A percentile compares a stretch with the other conserved stretches of the same genome.
These are phyloP conservation scores for Nebria ingens DNA, from an alignment of 1,140 invertebrate species.

Conservation along the genomic window DNA sequence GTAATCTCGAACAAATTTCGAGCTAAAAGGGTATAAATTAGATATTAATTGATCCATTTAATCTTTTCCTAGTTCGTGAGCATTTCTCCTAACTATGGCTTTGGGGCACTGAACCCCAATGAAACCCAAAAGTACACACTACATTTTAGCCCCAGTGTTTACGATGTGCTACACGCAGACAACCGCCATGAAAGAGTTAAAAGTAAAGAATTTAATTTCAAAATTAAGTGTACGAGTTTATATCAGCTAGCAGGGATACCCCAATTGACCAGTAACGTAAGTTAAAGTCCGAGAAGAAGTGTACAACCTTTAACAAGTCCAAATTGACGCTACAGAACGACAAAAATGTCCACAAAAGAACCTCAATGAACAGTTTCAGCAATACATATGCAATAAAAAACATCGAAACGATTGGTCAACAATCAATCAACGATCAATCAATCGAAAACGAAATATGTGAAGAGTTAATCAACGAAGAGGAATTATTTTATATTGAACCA, in stretches of 20 bases:
- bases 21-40: too few relatives aligned
- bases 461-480: not conserved
- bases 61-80: not conserved
- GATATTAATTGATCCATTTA: too few relatives aligned
- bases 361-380: not conserved
- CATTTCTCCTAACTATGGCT: not conserved
- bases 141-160: not conserved
- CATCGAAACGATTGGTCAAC: not conserved
- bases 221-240: not conserved
- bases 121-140: not conserved
- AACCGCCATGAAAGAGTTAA: too few relatives aligned
- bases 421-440: not conserved
- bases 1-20: too few relatives aligned
- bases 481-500: not conserved
- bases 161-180: too few relatives aligned
- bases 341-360: not conserved
- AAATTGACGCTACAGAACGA: too few relatives aligned
- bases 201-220: not conserved
- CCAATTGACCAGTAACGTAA: not conserved
- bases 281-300: not conserved
- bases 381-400: not conserved
- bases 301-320: not conserved
- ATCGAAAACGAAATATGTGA: not conserved
- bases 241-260: not conserved
- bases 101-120: not conserved